Evolutionary conservation across 2,888 invertebrate genomes (phyloP).

Genomic region (Mimachlamys varia): DNA sequence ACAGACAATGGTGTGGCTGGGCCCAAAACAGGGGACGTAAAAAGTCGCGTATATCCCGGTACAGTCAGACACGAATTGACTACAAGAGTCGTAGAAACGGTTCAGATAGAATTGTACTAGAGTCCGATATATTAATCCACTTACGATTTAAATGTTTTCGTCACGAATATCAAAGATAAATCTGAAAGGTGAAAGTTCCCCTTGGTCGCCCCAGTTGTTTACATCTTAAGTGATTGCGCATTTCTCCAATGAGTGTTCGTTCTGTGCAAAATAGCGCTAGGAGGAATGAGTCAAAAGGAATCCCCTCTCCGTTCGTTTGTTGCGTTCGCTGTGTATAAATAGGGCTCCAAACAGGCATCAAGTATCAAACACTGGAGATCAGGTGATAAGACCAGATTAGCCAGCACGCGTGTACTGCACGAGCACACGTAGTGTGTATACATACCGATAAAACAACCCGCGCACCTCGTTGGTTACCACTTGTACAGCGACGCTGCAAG

Average conservation of each 20-base stretch:
- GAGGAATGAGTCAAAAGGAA: slow-evolving; percentile 18
- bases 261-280: not conserved
- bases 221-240: not conserved
- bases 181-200: not conserved
- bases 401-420: too few species aligned
- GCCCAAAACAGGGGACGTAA: not conserved
- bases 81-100: too few species aligned
- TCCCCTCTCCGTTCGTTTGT: not conserved
- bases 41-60: not conserved
- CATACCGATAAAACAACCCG: not conserved
- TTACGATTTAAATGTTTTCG: too few species aligned
- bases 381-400: not conserved
- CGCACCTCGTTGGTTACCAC: not conserved
- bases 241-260: slow-evolving; percentile 16
- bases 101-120: too few species aligned
- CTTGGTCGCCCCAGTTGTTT: not conserved
- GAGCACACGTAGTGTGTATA: not conserved
- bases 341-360: not conserved
- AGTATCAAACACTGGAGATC: not conserved
- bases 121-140: too few species aligned
- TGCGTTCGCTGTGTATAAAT: not conserved
- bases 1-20: not conserved
- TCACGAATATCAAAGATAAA: too few species aligned
- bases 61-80: too few species aligned
- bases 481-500: not conserved